Evolutionary conservation across 2,888 invertebrate species (phyloP), one percentile per base, ranked within the genome.

Genomic region (Leptinotarsa juncta): DNA sequence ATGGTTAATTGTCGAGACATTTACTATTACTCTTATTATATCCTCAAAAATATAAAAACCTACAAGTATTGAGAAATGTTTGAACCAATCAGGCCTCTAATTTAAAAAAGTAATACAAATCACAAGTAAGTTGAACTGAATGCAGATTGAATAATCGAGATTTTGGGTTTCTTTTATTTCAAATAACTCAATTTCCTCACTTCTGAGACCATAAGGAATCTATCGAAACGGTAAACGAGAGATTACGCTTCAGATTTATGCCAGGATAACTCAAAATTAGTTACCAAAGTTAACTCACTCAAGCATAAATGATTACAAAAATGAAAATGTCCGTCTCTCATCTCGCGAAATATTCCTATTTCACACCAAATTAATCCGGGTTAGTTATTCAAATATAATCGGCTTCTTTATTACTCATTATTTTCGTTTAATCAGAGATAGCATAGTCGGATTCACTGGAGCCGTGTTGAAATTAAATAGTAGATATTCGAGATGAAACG

Each of bases 331-430:
- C 32, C 42, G n/a, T 16, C 42, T 42, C 16, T 57, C 20, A 57
- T 57, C 57, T 62, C 62, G 62, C 42, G n/a, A 4, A 42, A 62
- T 16, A 67, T 67, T 50, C 51, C n/a, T 20, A 51, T 67, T 26
- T 50, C 26, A 67, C 50, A 50, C n/a, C 16, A 18, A 67, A 50
- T 26, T 49, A 50, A 53, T 50, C 32, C 53, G 26, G 53, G 32
- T 23, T 67, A 5, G 50, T 67, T 51, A 67, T 32, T 51, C 53
- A 67, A 51, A 50, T 53, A 49, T 12, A 67, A 32, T 51, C 18
- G 50, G n/a, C 67, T 67, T 50, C 53, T 67, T 67, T 50, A 67
- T 67, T 50, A 67, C 67, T 67, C 55, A 55, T 68, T 68, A 68
- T 68, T 42, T 32, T 55, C 55, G 55, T 68, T 55, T 68, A 68